Evolutionary conservation across 1,140 invertebrate genomes (phyloP).

Genomic region (Trichonephila clavipes): DNA sequence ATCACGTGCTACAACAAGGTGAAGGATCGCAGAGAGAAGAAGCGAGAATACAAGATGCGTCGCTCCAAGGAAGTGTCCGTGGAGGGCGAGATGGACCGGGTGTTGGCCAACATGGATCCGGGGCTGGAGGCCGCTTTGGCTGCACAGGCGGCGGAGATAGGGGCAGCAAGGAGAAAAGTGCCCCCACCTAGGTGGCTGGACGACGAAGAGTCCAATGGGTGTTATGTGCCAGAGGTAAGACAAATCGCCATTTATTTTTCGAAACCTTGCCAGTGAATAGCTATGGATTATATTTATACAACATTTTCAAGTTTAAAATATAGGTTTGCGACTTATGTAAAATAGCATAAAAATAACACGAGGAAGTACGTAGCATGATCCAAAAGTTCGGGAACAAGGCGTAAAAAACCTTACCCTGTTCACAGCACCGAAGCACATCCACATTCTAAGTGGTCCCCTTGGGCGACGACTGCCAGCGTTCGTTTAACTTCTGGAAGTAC

Average conservation of each 20-base stretch:
- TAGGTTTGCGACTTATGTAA: too few species aligned
- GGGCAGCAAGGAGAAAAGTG: constrained; percentile 56
- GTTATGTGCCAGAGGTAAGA: constrained; percentile 79
- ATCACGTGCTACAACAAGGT: constrained; percentile 79
- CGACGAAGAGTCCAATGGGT: constrained; percentile 78
- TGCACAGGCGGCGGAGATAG: constrained; percentile 75
- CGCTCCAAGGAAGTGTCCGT: constrained; percentile 78
- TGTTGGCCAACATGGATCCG: constrained; percentile 63
- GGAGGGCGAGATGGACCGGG: constrained; percentile 75
- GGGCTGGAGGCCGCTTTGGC: constrained; percentile 73
- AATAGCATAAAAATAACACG: too few species aligned
- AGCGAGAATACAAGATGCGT: constrained; percentile 78
- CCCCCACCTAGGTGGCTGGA: constrained; percentile 69
- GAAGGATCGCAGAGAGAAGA: constrained; percentile 78
- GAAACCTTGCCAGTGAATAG: background rate
- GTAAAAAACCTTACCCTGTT: too few species aligned
- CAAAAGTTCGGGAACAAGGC: too few species aligned
- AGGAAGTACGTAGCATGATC: too few species aligned
- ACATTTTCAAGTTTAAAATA: too few species aligned
- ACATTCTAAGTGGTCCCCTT: too few species aligned
- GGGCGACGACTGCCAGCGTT: too few species aligned
- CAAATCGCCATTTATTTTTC: background rate
- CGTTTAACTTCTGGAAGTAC: too few species aligned
- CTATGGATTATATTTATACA: background rate
- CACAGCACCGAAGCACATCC: too few species aligned